phyloP scores from a whole-genome alignment of 1,140 invertebrate species.

The Anastrepha obliqua region DNA sequence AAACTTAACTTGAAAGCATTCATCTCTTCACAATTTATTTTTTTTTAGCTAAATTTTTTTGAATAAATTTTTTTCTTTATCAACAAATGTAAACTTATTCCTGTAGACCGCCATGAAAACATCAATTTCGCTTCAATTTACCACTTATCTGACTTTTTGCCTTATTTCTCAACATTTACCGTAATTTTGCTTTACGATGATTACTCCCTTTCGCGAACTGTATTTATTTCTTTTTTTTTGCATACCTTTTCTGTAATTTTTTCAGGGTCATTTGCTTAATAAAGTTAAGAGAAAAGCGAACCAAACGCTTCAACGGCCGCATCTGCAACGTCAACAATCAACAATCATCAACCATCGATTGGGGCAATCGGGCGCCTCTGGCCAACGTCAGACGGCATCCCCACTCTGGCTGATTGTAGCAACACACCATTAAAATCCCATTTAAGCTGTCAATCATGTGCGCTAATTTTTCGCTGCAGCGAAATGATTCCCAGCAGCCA shows the following conservation, averaged over 20 bases:
- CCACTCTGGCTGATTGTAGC: constrained; percentile 14
- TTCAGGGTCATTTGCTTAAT: not conserved
- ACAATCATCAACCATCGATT: constrained; percentile 62
- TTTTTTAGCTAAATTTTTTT: not conserved
- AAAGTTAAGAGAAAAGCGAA: not conserved
- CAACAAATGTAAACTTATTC: not conserved
- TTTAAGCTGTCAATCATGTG: constrained; percentile 73
- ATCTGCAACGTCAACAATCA: constrained; percentile 62
- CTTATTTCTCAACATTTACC: constrained; percentile 24
- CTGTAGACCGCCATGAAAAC: constrained; percentile 52
- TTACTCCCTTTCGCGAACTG: not conserved
- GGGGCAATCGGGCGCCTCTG: constrained; percentile 56
- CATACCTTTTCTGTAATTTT: constrained; percentile 2
- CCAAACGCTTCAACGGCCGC: constrained; percentile 53
- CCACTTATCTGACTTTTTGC: constrained; percentile 62
- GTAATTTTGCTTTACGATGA: not conserved
- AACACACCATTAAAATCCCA: constrained; percentile 71
- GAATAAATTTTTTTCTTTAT: too few species aligned
- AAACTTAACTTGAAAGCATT: not conserved
- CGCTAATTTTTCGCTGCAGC: constrained; percentile 68
- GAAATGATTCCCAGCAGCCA: constrained; percentile 54
- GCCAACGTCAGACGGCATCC: constrained; percentile 32
- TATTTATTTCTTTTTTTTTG: not conserved
- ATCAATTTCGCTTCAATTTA: constrained; percentile 72
- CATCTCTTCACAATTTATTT: not conserved